Conservation (phyloP, 1,140 invertebrate genomes). For the Zophobas atratus region DNA sequence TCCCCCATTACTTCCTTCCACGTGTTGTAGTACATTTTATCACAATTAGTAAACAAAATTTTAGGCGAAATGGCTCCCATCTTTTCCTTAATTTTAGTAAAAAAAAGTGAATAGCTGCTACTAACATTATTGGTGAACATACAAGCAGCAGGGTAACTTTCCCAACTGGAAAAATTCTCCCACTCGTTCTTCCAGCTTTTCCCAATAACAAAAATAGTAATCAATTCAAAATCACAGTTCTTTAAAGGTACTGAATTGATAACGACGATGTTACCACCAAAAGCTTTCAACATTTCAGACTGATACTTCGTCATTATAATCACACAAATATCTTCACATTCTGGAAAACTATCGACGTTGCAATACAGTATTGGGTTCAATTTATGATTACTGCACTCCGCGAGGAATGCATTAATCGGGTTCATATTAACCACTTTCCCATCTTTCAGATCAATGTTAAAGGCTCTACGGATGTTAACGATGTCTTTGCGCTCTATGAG, state of each 20-base stretch:
- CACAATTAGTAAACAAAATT: constrained; percentile 22
- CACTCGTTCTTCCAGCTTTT: neutral
- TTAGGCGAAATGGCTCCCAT: constrained; percentile 2
- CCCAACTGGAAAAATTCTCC: neutral
- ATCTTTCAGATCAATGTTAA: constrained; percentile 40
- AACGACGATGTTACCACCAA: constrained; percentile 4
- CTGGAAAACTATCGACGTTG: constrained; percentile 4
- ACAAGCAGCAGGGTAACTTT: constrained; percentile 20
- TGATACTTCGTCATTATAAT: constrained; percentile 30
- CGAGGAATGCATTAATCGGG: constrained; percentile 8
- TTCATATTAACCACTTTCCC: neutral
- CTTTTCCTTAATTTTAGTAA: constrained; percentile 21
- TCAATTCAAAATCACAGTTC: constrained; percentile 34
- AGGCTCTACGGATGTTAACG: constrained; percentile 19
- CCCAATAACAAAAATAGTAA: constrained; percentile 16
- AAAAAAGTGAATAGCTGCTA: constrained; percentile 19
- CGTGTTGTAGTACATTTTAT: constrained; percentile 35
- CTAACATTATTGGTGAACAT: constrained; percentile 28
- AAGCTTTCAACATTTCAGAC: constrained; percentile 19
- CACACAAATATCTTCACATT: constrained; percentile 9
- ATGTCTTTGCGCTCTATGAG: constrained; percentile 18
- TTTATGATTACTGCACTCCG: constrained; percentile 2
- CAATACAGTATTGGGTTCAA: constrained; percentile 22
- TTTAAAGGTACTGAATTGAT: constrained; percentile 1
- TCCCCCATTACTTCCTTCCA: constrained; percentile 34